Percentiles rank a stretch among this genome's conserved stretches.
Conservation (phyloP, 1,140 invertebrate species). For the Heliconius hermathena region DNA sequence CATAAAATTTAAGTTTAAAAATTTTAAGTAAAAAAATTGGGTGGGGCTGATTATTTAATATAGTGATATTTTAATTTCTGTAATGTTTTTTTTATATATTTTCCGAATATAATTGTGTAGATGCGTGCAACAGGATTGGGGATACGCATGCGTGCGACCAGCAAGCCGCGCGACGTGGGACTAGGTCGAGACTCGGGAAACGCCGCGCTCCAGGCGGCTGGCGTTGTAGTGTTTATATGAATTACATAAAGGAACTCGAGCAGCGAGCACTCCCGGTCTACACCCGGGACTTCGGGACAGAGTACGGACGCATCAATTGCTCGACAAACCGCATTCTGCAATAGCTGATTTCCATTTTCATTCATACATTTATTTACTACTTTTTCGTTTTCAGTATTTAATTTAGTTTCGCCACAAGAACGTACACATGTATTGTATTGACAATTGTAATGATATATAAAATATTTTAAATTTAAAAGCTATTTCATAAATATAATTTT, state of each 20-base stretch:
- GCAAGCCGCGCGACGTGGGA: slow-evolving; percentile 54
- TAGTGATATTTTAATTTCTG: neutral
- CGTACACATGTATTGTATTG: too few relatives aligned
- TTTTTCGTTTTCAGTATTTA: too few relatives aligned
- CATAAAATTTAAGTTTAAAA: neutral
- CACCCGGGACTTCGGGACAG: neutral
- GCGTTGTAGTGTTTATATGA: slow-evolving; percentile 23
- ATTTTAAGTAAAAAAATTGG: too few relatives aligned
- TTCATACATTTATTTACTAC: neutral
- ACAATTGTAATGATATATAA: too few relatives aligned
- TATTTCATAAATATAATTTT: too few relatives aligned
- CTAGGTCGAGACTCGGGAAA: slow-evolving; percentile 45
- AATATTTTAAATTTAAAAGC: too few relatives aligned
- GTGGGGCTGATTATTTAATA: neutral
- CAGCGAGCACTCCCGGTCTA: slow-evolving; percentile 31
- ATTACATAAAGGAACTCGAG: slow-evolving; percentile 33
- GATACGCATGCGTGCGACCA: slow-evolving; percentile 65
- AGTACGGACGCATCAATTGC: slow-evolving; percentile 30
- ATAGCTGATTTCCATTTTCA: neutral
- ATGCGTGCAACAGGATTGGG: slow-evolving; percentile 56
- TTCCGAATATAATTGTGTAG: neutral
- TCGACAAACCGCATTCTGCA: neutral
- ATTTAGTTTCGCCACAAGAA: neutral
- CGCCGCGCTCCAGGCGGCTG: slow-evolving; percentile 30
- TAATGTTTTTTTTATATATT: neutral